A percentile compares a stretch with the other conserved stretches of the same genome.
phyloP scores from a whole-genome alignment of 1,140 invertebrate genomes.

The Caerostris darwini region DNA sequence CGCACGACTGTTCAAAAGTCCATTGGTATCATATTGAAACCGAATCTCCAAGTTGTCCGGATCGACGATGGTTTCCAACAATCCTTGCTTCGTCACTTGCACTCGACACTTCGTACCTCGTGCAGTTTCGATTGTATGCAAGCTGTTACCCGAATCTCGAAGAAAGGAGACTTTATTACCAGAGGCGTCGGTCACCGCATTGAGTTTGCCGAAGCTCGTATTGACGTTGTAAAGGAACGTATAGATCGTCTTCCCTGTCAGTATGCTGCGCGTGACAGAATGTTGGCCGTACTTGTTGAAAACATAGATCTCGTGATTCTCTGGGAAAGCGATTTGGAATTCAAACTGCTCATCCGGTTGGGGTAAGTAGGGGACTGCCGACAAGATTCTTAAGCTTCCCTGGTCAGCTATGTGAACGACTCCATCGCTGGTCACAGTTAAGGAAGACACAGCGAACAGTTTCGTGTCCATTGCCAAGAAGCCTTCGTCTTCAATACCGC shows the following conservation, averaged over 20 bases:
- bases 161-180: slow-evolving; percentile 93
- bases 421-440: slow-evolving; percentile 96
- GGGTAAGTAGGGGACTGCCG: slow-evolving; percentile 94
- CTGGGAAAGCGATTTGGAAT: slow-evolving; percentile 97
- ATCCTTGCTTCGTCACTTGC: slow-evolving; percentile 86
- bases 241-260: slow-evolving; percentile 95
- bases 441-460: slow-evolving; percentile 95
- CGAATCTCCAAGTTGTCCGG: slow-evolving; percentile 95
- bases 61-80: slow-evolving; percentile 93
- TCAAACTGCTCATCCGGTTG: slow-evolving; percentile 89
- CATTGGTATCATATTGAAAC: slow-evolving; percentile 95
- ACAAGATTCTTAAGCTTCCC: slow-evolving; percentile 91
- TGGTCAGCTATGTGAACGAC: slow-evolving; percentile 97
- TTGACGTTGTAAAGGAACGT: slow-evolving; percentile 97
- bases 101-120: slow-evolving; percentile 95
- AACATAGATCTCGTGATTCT: slow-evolving; percentile 96
- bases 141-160: slow-evolving; percentile 92
- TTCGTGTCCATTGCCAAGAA: slow-evolving; percentile 83
- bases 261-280: slow-evolving; percentile 93
- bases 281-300: slow-evolving; percentile 98
- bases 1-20: slow-evolving; percentile 87
- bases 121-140: slow-evolving; percentile 96
- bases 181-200: slow-evolving; percentile 94
- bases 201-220: slow-evolving; percentile 96
- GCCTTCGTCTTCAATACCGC: slow-evolving; percentile 69